These are phyloP conservation scores for Tenthredo distinguenda DNA, from an alignment of 2,888 invertebrate genomes.

Conservation along the genomic window DNA sequence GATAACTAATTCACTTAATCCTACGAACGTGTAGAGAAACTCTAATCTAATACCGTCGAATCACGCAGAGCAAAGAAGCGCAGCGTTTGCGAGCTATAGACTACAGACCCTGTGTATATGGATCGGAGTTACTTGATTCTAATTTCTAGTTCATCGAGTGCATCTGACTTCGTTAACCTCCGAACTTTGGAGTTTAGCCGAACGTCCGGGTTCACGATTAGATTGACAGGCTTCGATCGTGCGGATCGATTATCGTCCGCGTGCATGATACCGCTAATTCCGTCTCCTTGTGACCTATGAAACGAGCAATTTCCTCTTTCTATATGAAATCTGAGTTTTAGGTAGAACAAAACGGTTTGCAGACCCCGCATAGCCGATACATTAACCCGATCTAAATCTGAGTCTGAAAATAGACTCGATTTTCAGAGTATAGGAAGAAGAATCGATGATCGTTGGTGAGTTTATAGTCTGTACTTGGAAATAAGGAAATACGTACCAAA, in stretches of 20 bases:
- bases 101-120: not conserved
- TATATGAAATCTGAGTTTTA: not conserved
- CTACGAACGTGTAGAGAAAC: constrained; percentile 20
- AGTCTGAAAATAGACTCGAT: not conserved
- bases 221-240: constrained; percentile 4
- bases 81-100: not conserved
- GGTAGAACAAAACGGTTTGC: not conserved
- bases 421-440: not conserved
- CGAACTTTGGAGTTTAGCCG: not conserved
- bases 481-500: constrained; percentile 67
- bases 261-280: not conserved
- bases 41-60: constrained; percentile 5
- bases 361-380: not conserved
- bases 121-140: not conserved
- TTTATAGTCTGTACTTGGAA: not conserved
- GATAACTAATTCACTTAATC: constrained; percentile 50
- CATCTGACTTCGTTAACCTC: not conserved
- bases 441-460: not conserved
- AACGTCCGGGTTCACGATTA: not conserved
- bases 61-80: constrained; percentile 21
- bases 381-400: not conserved
- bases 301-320: too few species aligned
- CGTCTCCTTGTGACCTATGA: not conserved
- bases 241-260: not conserved
- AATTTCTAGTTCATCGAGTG: not conserved